Percentiles rank a stretch among this genome's conserved stretches.
phyloP scores from a whole-genome alignment of 2,888 invertebrate genomes.

The Biston stratarius region DNA sequence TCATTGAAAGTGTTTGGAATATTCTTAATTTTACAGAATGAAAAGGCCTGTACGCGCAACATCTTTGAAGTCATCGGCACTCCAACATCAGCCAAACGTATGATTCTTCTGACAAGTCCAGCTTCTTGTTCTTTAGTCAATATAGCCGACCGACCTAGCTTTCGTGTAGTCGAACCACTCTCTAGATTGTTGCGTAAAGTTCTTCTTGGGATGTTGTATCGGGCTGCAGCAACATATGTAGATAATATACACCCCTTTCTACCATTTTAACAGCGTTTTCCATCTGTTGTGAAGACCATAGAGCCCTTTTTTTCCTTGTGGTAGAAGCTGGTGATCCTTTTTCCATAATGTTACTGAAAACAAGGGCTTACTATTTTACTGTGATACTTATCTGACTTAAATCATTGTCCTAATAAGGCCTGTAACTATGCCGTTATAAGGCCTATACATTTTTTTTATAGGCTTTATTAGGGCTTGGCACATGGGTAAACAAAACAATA shows the following conservation, averaged over 20 bases:
- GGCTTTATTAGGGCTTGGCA: conserved; percentile 13
- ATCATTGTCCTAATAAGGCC: conserved; percentile 38
- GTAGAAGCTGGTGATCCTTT: conserved; percentile 38
- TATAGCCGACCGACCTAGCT: conserved; percentile 25
- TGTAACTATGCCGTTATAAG: conserved; percentile 13
- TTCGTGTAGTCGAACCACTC: conserved; percentile 23
- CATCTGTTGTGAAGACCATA: conserved; percentile 7
- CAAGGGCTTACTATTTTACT: conserved; percentile 37
- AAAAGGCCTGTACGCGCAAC: conserved; percentile 25
- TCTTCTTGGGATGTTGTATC: conserved; percentile 29
- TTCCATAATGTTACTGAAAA: conserved; percentile 44
- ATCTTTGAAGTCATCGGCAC: conserved; percentile 17
- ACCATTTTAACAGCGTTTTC: conserved; percentile 33
- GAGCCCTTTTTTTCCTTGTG: conserved; percentile 1
- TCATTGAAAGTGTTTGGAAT: background rate
- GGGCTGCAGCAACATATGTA: conserved; percentile 23
- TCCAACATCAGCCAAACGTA: conserved; percentile 22
- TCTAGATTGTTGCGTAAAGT: conserved; percentile 30
- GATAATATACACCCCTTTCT: conserved; percentile 25
- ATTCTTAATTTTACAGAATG: background rate
- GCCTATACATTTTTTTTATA: conserved; percentile 7
- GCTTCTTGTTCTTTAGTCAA: conserved; percentile 24
- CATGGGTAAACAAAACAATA: conserved; percentile 15
- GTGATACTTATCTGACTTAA: conserved; percentile 30
- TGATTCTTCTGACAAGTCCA: conserved; percentile 22